Evolutionary conservation across 2,797 vertebrate species (phyloP).

Genomic region (Clarias fuscus): DNA sequence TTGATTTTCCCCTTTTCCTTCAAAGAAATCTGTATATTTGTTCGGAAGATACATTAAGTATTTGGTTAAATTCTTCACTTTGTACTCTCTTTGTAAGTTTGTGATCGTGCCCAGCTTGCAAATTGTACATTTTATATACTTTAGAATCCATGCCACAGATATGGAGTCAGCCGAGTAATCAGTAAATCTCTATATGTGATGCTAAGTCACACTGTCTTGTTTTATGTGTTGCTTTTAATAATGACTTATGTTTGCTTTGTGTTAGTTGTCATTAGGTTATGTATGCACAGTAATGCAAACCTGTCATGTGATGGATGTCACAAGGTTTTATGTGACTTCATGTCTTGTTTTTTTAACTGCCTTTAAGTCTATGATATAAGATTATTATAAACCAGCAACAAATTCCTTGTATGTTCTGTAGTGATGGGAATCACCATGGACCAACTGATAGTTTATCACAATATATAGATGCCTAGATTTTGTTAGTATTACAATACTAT

Average conservation of each 20-base stretch:
- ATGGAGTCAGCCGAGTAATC: background rate
- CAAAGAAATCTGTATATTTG: background rate
- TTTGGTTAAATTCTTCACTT: background rate
- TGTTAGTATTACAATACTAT: too few relatives aligned
- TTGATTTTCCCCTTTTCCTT: background rate
- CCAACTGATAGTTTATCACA: too few relatives aligned
- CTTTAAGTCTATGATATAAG: background rate
- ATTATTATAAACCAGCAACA: background rate
- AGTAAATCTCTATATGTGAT: background rate
- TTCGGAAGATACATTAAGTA: background rate
- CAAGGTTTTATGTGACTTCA: background rate
- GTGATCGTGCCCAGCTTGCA: background rate
- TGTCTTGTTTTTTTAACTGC: background rate
- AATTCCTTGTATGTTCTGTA: too few relatives aligned
- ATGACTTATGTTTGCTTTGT: background rate
- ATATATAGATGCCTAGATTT: too few relatives aligned
- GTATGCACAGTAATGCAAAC: background rate
- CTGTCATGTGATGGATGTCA: background rate
- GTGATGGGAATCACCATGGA: too few relatives aligned
- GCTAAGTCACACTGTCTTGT: background rate
- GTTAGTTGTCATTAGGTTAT: background rate
- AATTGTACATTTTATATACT: background rate
- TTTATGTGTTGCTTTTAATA: too few relatives aligned
- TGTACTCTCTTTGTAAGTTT: background rate
- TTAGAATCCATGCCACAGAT: background rate